Percentiles rank a stretch among this genome's conserved stretches.
Conservation (phyloP, 2,113 vertebrate species). For the Poicephalus meyeri region DNA sequence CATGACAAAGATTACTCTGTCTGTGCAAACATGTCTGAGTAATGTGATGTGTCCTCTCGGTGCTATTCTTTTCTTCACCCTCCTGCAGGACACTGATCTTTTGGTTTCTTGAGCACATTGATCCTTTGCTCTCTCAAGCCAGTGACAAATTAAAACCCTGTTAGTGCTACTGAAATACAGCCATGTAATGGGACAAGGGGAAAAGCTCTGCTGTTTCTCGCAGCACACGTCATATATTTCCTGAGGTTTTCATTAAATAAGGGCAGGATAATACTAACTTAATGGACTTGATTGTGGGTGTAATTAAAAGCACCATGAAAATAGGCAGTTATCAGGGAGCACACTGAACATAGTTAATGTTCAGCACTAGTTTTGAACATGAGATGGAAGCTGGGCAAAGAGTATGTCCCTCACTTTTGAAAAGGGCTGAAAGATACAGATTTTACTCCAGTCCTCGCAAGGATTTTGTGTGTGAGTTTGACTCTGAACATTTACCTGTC, state of each 20-base stretch:
- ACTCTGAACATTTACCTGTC: neutral
- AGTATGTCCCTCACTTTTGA: neutral
- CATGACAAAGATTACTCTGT: neutral
- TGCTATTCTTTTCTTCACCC: neutral
- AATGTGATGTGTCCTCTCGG: neutral
- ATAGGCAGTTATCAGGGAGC: neutral
- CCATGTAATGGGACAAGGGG: accelerated
- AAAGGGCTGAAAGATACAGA: neutral
- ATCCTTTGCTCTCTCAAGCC: neutral
- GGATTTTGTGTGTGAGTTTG: neutral
- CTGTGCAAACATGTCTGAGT: neutral
- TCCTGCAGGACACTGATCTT: neutral
- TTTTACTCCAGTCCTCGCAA: neutral
- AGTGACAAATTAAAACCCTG: neutral
- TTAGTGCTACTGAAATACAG: neutral
- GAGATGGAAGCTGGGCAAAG: neutral
- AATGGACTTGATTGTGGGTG: neutral
- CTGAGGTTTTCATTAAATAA: neutral
- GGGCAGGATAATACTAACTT: neutral
- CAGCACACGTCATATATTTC: neutral
- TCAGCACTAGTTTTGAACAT: neutral
- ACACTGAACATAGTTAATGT: neutral
- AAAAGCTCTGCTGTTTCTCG: neutral
- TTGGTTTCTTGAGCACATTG: neutral
- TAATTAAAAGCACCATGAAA: neutral